These are phyloP conservation scores for Oxyura jamaicensis DNA, from an alignment of 2,113 vertebrate genomes.

Conservation along the genomic window DNA sequence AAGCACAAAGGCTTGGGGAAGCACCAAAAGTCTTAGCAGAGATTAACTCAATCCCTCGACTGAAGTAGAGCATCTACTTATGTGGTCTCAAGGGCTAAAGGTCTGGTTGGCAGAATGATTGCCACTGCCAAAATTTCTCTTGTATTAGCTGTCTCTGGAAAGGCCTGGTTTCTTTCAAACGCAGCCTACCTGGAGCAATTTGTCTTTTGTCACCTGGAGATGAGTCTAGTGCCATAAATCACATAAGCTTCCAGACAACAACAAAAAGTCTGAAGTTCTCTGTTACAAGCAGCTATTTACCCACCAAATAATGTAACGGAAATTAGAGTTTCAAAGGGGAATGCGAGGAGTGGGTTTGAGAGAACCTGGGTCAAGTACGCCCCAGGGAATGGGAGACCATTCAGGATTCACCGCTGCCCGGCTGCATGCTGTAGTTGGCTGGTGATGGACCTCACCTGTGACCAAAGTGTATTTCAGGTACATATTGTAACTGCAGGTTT, in stretches of 20 bases:
- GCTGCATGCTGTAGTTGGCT: not conserved
- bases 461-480: not conserved
- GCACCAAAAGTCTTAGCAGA: constrained; percentile 50
- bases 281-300: not conserved
- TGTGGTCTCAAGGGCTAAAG: not conserved
- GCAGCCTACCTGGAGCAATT: not conserved
- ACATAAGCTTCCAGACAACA: not conserved
- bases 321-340: not conserved
- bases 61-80: constrained; percentile 34
- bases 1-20: constrained; percentile 55
- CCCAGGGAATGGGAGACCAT: not conserved
- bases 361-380: not conserved
- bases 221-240: not conserved
- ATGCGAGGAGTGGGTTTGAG: not conserved
- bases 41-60: constrained; percentile 63
- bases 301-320: not conserved
- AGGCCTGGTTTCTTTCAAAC: not conserved
- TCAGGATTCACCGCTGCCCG: not conserved
- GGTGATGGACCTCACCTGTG: not conserved
- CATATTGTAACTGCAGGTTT: not conserved
- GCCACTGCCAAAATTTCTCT: not conserved
- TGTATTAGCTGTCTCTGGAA: not conserved
- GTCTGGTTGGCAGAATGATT: not conserved
- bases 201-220: not conserved
- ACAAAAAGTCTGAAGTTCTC: not conserved